A percentile compares a stretch with the other conserved stretches of the same genome.
Evolutionary conservation across 1,140 invertebrate species (phyloP).

Genomic region (Neodiprion virginianus): DNA sequence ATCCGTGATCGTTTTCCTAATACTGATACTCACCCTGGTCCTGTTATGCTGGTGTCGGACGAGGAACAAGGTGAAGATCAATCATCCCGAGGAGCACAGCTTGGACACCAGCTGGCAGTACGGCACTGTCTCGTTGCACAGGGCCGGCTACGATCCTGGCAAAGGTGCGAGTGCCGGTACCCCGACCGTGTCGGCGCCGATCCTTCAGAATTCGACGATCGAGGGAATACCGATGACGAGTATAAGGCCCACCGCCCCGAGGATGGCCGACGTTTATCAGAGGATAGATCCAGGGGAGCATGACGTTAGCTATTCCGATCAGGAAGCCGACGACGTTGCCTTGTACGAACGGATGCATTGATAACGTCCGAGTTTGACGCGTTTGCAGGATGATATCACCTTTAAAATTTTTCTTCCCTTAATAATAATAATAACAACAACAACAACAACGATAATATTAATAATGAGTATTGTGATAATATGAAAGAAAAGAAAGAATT

Average conservation of each 20-base stretch:
- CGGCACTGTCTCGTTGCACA: conserved; percentile 6
- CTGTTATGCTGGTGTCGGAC: conserved; percentile 8
- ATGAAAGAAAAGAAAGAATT: too few species aligned
- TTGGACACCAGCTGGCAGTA: conserved; percentile 14
- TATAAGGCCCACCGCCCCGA: conserved; percentile 9
- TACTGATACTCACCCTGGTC: conserved; percentile 4
- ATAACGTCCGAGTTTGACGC: neutral
- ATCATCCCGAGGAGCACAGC: conserved; percentile 13
- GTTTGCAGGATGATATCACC: neutral
- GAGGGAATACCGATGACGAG: conserved; percentile 13
- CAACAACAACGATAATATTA: too few species aligned
- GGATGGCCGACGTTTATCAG: conserved; percentile 12
- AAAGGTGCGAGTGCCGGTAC: neutral
- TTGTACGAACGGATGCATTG: conserved; percentile 12
- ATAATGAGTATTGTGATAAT: too few species aligned
- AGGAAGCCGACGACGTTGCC: conserved; percentile 14
- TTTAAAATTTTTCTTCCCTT: neutral
- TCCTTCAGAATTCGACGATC: conserved; percentile 5
- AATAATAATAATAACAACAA: neutral
- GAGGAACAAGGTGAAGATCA: conserved; percentile 12
- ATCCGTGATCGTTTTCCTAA: neutral
- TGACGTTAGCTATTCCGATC: conserved; percentile 12
- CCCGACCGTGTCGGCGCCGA: conserved; percentile 8
- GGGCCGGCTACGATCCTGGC: neutral
- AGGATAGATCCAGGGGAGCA: conserved; percentile 10